Conservation (phyloP, 1,140 invertebrate genomes). For the Bombus vancouverensis region DNA sequence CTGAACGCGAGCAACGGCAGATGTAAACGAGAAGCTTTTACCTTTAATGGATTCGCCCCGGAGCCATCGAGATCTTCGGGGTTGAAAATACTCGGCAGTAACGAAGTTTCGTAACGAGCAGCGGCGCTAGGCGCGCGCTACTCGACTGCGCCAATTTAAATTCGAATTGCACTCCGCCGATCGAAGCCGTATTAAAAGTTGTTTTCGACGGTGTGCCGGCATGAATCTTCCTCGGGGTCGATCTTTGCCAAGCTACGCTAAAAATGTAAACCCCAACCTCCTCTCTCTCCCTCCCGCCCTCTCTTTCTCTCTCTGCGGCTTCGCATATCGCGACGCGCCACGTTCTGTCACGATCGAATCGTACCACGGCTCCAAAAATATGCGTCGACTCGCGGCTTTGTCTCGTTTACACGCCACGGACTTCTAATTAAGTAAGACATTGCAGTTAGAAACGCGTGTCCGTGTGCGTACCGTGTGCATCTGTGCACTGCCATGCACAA, state of each 20-base stretch:
- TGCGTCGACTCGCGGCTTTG: too few relatives aligned
- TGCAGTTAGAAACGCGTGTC: too few relatives aligned
- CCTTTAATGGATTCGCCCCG: constrained; percentile 69
- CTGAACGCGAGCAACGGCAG: constrained; percentile 53
- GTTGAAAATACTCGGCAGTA: constrained; percentile 68
- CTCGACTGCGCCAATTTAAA: constrained; percentile 61
- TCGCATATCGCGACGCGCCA: too few relatives aligned
- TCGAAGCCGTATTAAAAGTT: constrained; percentile 58
- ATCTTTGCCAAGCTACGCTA: constrained; percentile 20
- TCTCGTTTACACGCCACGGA: too few relatives aligned
- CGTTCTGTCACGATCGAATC: too few relatives aligned
- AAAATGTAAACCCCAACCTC: constrained; percentile 8
- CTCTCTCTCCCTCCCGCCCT: too few relatives aligned
- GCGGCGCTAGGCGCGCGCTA: constrained; percentile 31
- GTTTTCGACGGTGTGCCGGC: constrained; percentile 23
- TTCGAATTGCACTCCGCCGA: constrained; percentile 56
- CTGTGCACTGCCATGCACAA: too few relatives aligned
- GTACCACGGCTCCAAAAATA: too few relatives aligned
- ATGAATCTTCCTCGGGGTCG: constrained; percentile 16
- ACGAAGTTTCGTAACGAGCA: constrained; percentile 68
- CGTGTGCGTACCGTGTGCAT: too few relatives aligned
- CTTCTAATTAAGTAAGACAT: too few relatives aligned
- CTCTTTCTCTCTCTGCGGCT: too few relatives aligned
- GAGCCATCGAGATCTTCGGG: constrained; percentile 66
- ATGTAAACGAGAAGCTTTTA: constrained; percentile 70